Percentiles rank a stretch among this genome's conserved stretches.
Conservation (phyloP, 2,113 vertebrate species). For the Rhizomys pruinosus region DNA sequence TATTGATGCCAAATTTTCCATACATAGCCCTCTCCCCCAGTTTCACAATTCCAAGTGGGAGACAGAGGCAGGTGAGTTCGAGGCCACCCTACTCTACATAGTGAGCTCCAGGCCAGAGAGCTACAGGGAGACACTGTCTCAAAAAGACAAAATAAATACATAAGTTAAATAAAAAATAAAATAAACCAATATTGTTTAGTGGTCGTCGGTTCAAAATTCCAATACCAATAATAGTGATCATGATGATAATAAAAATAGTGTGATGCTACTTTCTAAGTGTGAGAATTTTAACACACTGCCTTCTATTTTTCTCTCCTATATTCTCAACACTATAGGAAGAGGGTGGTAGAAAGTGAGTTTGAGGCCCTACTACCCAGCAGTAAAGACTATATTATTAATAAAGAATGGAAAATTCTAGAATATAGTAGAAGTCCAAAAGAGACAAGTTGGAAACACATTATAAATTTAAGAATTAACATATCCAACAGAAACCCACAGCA, state of each 20-base stretch:
- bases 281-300: slow-evolving; percentile 9
- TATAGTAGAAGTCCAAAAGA: neutral
- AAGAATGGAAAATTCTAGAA: slow-evolving; percentile 23
- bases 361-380: neutral
- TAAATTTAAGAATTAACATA: slow-evolving; percentile 15
- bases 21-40: neutral
- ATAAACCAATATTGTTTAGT: neutral
- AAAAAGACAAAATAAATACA: too few species aligned
- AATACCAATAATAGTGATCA: too few species aligned
- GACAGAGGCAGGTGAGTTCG: too few species aligned
- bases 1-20: neutral
- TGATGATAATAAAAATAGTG: too few species aligned
- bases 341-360: neutral
- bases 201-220: neutral
- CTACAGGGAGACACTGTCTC: too few species aligned
- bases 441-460: neutral
- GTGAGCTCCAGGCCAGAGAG: too few species aligned
- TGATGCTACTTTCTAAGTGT: neutral
- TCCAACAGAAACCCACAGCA: slow-evolving; percentile 36
- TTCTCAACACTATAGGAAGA: neutral
- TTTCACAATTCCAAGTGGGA: neutral
- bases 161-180: neutral
- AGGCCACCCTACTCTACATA: too few species aligned
- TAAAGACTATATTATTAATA: slow-evolving; percentile 4
- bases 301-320: neutral